A percentile compares a stretch with the other conserved stretches of the same genome.
phyloP scores from a whole-genome alignment of 1,140 invertebrate genomes.

The Macrobrachium rosenbergii region DNA sequence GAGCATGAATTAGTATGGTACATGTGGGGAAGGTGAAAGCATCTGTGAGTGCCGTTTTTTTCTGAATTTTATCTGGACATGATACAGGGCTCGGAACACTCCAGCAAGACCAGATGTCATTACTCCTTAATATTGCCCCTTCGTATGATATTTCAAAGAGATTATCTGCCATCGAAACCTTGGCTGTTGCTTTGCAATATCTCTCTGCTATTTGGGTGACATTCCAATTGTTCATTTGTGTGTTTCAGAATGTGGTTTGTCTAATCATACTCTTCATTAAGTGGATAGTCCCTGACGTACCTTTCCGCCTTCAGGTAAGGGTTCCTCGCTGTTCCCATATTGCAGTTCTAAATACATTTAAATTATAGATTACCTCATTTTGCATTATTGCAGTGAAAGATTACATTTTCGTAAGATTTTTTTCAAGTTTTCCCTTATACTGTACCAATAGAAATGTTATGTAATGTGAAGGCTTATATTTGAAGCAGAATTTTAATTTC shows the following conservation, averaged over 20 bases:
- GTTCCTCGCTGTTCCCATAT: slow-evolving; percentile 32
- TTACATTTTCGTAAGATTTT: not conserved
- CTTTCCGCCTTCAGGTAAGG: slow-evolving; percentile 75
- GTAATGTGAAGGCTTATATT: too few species aligned
- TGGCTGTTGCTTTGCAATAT: too few species aligned
- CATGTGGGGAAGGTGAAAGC: too few species aligned
- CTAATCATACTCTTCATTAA: slow-evolving; percentile 85
- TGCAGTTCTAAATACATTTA: not conserved
- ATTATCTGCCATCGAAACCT: too few species aligned
- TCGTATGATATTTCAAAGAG: too few species aligned
- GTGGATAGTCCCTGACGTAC: slow-evolving; percentile 90
- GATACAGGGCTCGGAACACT: too few species aligned
- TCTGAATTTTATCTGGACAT: too few species aligned
- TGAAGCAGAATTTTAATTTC: too few species aligned
- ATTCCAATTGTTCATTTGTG: slow-evolving; percentile 51
- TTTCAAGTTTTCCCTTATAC: not conserved
- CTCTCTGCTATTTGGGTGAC: not conserved
- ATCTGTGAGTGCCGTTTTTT: too few species aligned
- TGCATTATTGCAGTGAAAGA: not conserved
- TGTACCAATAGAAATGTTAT: not conserved
- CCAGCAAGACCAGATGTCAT: too few species aligned
- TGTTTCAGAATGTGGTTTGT: slow-evolving; percentile 84
- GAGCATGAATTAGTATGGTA: too few species aligned
- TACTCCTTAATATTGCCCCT: too few species aligned
- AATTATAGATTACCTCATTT: not conserved